Conservation (phyloP, 2,113 vertebrate genomes). For the Electrona antarctica region DNA sequence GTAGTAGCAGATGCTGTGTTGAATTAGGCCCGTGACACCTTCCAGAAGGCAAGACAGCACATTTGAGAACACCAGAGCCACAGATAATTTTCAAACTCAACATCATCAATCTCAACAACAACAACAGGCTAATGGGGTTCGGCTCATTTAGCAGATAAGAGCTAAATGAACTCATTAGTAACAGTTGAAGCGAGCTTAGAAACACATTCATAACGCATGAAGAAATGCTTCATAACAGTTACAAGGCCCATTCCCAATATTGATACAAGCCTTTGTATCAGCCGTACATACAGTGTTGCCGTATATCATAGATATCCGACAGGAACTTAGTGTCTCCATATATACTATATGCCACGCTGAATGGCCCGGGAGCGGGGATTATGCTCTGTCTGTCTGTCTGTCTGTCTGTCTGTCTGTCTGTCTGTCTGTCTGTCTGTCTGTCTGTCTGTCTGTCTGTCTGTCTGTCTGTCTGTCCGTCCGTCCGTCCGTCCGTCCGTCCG, state of each 20-base stretch:
- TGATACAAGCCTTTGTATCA: background rate
- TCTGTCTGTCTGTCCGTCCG: no score
- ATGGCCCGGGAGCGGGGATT: no score
- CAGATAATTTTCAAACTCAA: constrained; percentile 33
- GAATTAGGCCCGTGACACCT: constrained; percentile 16
- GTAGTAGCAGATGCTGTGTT: background rate
- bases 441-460: no score
- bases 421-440: no score
- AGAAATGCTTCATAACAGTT: constrained; percentile 42
- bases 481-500: no score
- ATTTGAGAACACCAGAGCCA: constrained; percentile 21
- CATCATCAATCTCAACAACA: constrained; percentile 58
- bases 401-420: no score
- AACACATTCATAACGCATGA: constrained; percentile 48
- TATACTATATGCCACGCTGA: no score
- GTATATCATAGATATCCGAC: no score
- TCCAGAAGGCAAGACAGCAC: constrained; percentile 23
- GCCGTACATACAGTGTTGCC: no score
- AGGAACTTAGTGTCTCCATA: no score
- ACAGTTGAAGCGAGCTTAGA: constrained; percentile 20
- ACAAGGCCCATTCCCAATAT: constrained; percentile 32
- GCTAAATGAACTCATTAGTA: constrained; percentile 55
- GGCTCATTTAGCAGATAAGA: constrained; percentile 63
- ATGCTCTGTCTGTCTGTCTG: no score
- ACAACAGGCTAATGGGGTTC: constrained; percentile 59